Evolutionary conservation across 2,888 invertebrate genomes (phyloP).

Genomic region (Lithophane leautieri): DNA sequence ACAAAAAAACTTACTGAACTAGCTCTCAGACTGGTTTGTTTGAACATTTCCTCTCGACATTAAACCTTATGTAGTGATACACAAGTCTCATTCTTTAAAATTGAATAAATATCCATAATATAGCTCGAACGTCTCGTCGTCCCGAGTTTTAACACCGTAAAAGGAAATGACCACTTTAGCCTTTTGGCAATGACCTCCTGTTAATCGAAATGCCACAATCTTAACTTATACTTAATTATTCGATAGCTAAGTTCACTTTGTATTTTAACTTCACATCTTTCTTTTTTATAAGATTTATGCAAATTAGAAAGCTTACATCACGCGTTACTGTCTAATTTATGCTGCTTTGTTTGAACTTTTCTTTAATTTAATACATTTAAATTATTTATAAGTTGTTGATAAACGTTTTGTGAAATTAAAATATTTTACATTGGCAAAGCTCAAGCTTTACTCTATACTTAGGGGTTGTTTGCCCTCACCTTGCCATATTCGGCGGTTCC

Average conservation of each 20-base stretch:
- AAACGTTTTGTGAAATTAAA: conserved; percentile 28
- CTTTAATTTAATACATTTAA: conserved; percentile 11
- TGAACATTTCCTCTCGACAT: conserved; percentile 71
- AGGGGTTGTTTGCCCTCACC: conserved; percentile 76
- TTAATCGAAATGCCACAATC: conserved; percentile 77
- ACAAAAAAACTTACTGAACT: conserved; percentile 77
- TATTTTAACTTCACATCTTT: conserved; percentile 23
- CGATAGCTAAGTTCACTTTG: conserved; percentile 29
- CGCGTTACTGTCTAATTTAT: conserved; percentile 40
- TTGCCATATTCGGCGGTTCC: conserved; percentile 89
- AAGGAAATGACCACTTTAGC: conserved; percentile 86
- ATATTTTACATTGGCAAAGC: conserved; percentile 7
- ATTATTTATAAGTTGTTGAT: conserved; percentile 40
- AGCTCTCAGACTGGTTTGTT: conserved; percentile 82
- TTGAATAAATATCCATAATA: conserved; percentile 72
- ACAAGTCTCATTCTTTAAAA: conserved; percentile 80
- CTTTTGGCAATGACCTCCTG: conserved; percentile 89
- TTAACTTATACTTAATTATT: conserved; percentile 53
- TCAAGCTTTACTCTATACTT: conserved; percentile 8
- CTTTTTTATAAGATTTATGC: conserved; percentile 50
- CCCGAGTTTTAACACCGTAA: conserved; percentile 85
- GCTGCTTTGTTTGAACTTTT: conserved; percentile 29
- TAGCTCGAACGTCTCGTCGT: conserved; percentile 76
- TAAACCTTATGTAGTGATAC: conserved; percentile 78
- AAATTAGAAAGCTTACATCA: conserved; percentile 57